A percentile compares a stretch with the other conserved stretches of the same genome.
Evolutionary conservation across 2,113 vertebrate genomes (phyloP).

Genomic region (Cyprinodon brontotheroides): DNA sequence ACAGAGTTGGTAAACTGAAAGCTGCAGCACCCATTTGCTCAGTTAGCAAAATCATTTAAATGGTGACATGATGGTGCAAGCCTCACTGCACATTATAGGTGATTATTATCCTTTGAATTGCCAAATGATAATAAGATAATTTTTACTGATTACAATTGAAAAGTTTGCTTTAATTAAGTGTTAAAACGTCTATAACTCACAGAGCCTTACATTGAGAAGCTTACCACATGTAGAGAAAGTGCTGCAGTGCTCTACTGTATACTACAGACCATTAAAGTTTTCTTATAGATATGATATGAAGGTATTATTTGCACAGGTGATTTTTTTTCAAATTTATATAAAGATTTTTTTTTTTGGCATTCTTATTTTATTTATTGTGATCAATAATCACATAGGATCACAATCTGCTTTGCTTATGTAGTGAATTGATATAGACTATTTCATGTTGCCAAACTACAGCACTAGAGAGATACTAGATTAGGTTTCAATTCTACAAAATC

Average conservation of each 20-base stretch:
- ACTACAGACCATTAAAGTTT: neutral
- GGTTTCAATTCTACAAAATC: neutral
- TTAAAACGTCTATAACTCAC: neutral
- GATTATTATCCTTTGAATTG: neutral
- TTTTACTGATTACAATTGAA: neutral
- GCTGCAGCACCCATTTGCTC: neutral
- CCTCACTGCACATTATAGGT: neutral
- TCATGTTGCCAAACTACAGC: neutral
- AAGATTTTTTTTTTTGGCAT: neutral
- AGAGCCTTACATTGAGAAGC: neutral
- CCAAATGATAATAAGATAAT: neutral
- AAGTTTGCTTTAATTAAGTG: neutral
- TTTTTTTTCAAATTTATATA: neutral
- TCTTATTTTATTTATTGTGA: neutral
- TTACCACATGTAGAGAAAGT: neutral
- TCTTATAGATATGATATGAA: neutral
- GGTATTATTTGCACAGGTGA: neutral
- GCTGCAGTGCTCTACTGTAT: neutral
- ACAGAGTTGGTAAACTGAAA: neutral
- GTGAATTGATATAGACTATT: neutral
- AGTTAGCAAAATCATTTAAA: neutral
- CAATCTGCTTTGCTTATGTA: neutral
- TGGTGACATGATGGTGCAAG: constrained; percentile 17
- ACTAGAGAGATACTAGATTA: neutral
- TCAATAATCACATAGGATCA: neutral